Base-by-base conservation (phyloP, 2,113 vertebrate species). In the Callithrix jacchus region DNA sequence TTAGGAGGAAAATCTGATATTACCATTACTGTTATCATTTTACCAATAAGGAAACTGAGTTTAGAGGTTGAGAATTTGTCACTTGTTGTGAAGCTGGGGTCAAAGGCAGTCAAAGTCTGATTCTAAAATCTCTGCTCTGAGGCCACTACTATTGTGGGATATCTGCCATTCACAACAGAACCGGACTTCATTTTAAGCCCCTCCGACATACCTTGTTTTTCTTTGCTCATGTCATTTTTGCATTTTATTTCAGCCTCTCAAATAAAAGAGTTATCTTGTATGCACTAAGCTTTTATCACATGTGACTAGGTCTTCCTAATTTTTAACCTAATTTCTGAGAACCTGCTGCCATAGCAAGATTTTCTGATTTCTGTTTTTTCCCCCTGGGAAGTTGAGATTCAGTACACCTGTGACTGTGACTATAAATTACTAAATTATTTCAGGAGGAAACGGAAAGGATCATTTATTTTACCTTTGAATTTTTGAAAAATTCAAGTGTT, bases 321-420 rank as follows among this genome's bases (percentile, higher is more conserved):
- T 80, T 93, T 93, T 96, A 90, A 4, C 83, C 54, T 96, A 20
- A 37, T 93, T 94, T 80, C 47, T 61, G 8, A 89, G 61, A 86
- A 56, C 18, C 37, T 91, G 37, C 47, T 91, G 9, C 45, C 84
- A 16, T 37, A 64, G 37, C 84, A 37, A 91, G 58, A 77, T 83
- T 96, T 87, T 87, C 3, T 88, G 2, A 64, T 81, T 79, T 93
- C 56, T 84, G 3, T 73, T 93, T 52, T 68, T 89, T 87, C 64
- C 74, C 70, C 58, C 3, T 89, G 54, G 52, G 54, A 92, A 74
- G 35, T 56, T 82, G 35, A 87, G 35, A 90, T 73, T 91, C 23
- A 58, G 23, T 89, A 87, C 11, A 82, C 3, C 8, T 92, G 14
- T 95, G n/a, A 92, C 35, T 83, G 21, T 95, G 40, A 92, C 35